Base-by-base conservation (phyloP, 2,797 vertebrate species). In the Gadopsis bispinosus region DNA sequence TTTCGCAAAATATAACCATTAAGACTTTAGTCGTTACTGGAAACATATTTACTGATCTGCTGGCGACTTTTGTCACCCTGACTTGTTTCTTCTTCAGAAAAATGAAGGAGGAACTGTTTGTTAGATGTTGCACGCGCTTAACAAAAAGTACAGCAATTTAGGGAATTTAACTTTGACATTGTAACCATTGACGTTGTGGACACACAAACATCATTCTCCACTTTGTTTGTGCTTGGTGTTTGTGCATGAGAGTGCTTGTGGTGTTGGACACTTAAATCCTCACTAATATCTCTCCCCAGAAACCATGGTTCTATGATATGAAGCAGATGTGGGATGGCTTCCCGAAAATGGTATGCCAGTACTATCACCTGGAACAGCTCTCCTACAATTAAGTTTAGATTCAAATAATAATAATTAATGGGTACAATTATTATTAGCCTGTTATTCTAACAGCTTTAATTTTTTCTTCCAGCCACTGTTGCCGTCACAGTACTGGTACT, bases 271-370 rank as follows among this genome's bases (percentile, higher is more conserved):
- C 37, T 37, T 19, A 61, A 48, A 31, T 31, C 12, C 17, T 68
- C 51, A 60, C 76, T 69, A 73, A 85, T 72, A 73, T 39, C 37
- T 39, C 39, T 11, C 69, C 13, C 50, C 80, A 99, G 98, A 99
- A 99, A 94, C 97, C 98, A 5, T 99, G 97, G 98, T 95, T 99
- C 83, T 96, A 96, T 13, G 93, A 98, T 69, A 86, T 97, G 73
- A 91, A 90, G 88, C 89, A 94, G 87, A 96, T 98, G 77, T 99
- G 97, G 98, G 95, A 96, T 5, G 96, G 89, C 26, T 99, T 98
- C 80, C 98, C 98, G 7, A 93, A 96, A 83, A 96, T 99, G 97
- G 97, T 99, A 93, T 9, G 89, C 33, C 69, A 19, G 20, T 31
- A 14, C 29, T 64, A 5, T 5, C 14, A 61, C 17, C 20, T 31